These are phyloP conservation scores for Asbolus verrucosus DNA, from an alignment of 1,140 invertebrate species.

Conservation along the genomic window DNA sequence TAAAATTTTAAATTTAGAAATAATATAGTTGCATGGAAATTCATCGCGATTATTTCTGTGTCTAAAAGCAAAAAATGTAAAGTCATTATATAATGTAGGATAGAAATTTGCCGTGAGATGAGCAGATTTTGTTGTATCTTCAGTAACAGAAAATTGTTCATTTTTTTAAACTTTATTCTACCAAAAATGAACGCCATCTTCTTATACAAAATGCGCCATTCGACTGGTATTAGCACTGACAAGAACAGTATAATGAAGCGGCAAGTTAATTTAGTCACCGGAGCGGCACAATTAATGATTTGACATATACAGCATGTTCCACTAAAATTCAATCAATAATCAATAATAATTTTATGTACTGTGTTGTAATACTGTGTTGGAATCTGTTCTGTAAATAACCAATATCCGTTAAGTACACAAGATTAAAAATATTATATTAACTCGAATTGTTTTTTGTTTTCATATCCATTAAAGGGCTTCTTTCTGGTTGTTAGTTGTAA, in stretches of 20 bases:
- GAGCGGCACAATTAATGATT: slow-evolving; percentile 35
- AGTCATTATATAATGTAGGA: too few relatives aligned
- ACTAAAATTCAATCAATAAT: slow-evolving; percentile 20
- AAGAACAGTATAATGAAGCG: slow-evolving; percentile 28
- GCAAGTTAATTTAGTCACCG: slow-evolving; percentile 30
- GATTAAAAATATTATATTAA: too few relatives aligned
- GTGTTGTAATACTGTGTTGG: too few relatives aligned
- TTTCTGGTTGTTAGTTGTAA: slow-evolving; percentile 4
- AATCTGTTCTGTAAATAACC: too few relatives aligned
- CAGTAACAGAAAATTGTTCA: slow-evolving; percentile 10
- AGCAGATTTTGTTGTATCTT: not conserved
- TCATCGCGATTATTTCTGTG: too few relatives aligned
- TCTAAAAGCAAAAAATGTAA: too few relatives aligned
- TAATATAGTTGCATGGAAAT: too few relatives aligned
- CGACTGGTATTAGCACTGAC: slow-evolving; percentile 17
- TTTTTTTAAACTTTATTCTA: not conserved
- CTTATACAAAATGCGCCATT: slow-evolving; percentile 7
- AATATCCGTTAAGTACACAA: too few relatives aligned
- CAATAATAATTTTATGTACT: not conserved
- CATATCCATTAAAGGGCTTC: too few relatives aligned
- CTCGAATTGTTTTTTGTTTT: too few relatives aligned
- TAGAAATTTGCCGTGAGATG: too few relatives aligned
- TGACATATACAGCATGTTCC: slow-evolving; percentile 18
- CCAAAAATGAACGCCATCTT: not conserved
- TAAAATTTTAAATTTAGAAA: too few relatives aligned